phyloP scores from a whole-genome alignment of 1,140 invertebrate species.

The Hetaerina americana region DNA sequence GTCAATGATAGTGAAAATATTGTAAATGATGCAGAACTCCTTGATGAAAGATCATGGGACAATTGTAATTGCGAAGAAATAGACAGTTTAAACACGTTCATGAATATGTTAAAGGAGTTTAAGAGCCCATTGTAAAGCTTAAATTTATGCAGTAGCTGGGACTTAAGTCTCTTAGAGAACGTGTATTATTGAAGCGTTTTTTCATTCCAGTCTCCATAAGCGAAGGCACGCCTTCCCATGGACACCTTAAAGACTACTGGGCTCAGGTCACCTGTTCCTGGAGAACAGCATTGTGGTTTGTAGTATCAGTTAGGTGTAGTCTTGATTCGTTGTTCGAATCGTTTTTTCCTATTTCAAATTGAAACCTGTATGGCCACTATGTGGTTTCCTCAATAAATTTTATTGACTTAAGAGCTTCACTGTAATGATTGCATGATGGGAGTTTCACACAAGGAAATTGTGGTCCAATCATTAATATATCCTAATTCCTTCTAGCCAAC shows the following conservation, averaged over 20 bases:
- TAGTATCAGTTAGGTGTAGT: conserved; percentile 1
- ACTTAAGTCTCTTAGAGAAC: conserved; percentile 1
- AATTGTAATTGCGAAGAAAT: conserved; percentile 22
- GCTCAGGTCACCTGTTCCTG: conserved; percentile 6
- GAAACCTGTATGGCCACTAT: neutral
- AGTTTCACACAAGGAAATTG: neutral
- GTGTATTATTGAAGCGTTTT: conserved; percentile 29
- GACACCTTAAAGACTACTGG: neutral
- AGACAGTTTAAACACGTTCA: conserved; percentile 24
- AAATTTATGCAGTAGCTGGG: conserved; percentile 16
- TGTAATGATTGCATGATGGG: neutral
- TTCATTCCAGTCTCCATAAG: conserved; percentile 34
- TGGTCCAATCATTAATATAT: neutral
- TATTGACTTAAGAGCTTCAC: neutral
- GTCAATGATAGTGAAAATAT: conserved; percentile 16
- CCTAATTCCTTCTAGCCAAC: no score
- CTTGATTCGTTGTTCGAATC: neutral
- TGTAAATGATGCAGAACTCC: conserved; percentile 2
- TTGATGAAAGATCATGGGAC: conserved; percentile 17
- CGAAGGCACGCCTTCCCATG: conserved; percentile 21
- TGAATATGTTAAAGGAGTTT: conserved; percentile 22
- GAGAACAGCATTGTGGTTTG: conserved; percentile 11
- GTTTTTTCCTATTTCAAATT: neutral
- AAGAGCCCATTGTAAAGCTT: conserved; percentile 22
- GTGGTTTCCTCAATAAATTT: neutral